Evolutionary conservation across 2,888 invertebrate species (phyloP), one percentile per base, ranked within the genome.

Genomic region (Drosophila paucipuncta): DNA sequence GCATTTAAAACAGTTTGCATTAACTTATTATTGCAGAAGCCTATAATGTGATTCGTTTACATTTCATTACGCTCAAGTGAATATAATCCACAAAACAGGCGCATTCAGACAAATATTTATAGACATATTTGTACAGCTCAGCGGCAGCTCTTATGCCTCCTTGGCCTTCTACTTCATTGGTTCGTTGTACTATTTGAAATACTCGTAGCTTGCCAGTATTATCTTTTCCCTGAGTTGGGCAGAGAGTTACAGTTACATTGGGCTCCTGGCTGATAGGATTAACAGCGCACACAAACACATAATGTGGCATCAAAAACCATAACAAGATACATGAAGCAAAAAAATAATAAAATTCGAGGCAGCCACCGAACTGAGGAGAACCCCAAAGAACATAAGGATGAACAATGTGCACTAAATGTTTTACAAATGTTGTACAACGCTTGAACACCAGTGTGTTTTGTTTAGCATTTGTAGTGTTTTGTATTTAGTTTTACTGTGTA

Each of bases 341-440:
- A 13, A 4, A 50, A 50, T n/a, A 75, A 61, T 47, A 43, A 69
- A 37, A 55, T 64, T 55, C 64, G 47, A 28, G 49, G 49, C 72
- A 55, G 37, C 61, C 54, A 68, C n/a, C 67, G 58, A 77, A 72
- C 60, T 72, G 64, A 67, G 71, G n/a, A 41, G 41, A 67, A 57
- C 59, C 71, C 58, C 57, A 66, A 49, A 63, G 54, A 64, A 63
- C 68, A 80, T 62, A 58, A 74, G 67, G 47, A 73, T 73, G 68
- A 84, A 83, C 82, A 82, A 84, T 85, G 75, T 77, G 67, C 65
- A 68, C 71, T 82, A 84, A 84, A 84, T 83, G 74, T 82, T 82
- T 62, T 70, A 84, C 82, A 82, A 84, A 84, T 80, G 79, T 79
- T 76, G 54, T 65, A 76, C 69, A 76, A 80, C 65, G 65, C 68